phyloP scores from a whole-genome alignment of 2,113 vertebrate genomes.

The Naja naja region DNA sequence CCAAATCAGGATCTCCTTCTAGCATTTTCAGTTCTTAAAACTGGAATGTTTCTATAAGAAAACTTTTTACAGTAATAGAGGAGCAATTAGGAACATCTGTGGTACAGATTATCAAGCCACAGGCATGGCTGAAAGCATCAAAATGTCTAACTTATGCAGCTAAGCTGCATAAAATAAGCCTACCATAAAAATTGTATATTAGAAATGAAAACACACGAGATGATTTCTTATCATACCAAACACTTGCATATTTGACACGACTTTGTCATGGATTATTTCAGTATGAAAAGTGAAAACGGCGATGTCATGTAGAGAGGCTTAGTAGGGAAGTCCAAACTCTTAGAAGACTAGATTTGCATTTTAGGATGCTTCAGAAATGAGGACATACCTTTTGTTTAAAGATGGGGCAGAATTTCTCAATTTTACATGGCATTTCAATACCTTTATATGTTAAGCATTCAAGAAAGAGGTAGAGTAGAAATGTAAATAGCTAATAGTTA shows the following conservation, averaged over 20 bases:
- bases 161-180: not conserved
- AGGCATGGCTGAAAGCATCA: not conserved
- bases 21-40: not conserved
- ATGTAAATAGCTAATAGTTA: not conserved
- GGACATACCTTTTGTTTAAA: not conserved
- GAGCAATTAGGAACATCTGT: not conserved
- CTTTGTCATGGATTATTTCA: not conserved
- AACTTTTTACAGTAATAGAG: not conserved
- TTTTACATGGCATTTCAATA: not conserved
- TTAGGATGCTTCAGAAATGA: not conserved
- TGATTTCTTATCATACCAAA: not conserved
- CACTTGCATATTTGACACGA: not conserved
- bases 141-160: not conserved
- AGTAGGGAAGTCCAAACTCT: not conserved
- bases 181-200: not conserved
- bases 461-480: not conserved
- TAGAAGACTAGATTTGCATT: not conserved
- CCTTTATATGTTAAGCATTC: not conserved
- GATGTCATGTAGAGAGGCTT: not conserved
- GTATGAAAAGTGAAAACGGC: not conserved
- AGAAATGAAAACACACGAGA: not conserved
- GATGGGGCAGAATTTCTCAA: not conserved
- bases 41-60: not conserved
- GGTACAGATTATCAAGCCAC: not conserved
- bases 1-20: not conserved